Evolutionary conservation across 2,113 vertebrate genomes (phyloP).

Genomic region (human (Homo sapiens)): GRCh38 chr21:18597501-18598000

Average conservation of each 20-base stretch:
- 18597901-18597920: not conserved
- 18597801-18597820: not conserved
- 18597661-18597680: not conserved
- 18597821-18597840: not conserved
- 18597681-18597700: not conserved
- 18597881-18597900: not conserved
- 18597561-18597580: not conserved
- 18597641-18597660: not conserved
- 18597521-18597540: not conserved
- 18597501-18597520: not conserved
- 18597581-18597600: not conserved
- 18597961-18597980: not conserved
- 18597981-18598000: not conserved
- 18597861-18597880: not conserved
- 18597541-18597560: not conserved
- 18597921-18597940: not conserved
- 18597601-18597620: not conserved
- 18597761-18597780: not conserved
- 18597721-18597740: not conserved
- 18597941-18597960: not conserved
- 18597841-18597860: not conserved
- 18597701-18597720: not conserved
- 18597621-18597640: not conserved
- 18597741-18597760: not conserved
- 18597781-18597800: not conserved